Percentiles rank a stretch among this genome's conserved stretches.
Conservation (phyloP, 1,140 invertebrate species). For the Whitmania pigra region DNA sequence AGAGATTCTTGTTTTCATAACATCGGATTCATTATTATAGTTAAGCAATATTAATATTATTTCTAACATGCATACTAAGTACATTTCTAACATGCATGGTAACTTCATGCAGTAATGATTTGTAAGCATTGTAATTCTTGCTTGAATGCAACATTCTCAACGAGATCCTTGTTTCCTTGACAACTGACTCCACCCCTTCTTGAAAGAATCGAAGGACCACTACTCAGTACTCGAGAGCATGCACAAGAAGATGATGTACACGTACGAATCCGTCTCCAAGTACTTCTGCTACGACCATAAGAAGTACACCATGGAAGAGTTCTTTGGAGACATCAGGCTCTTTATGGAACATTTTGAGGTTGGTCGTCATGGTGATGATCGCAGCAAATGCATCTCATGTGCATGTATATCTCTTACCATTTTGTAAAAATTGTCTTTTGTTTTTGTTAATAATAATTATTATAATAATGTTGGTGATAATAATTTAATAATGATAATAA, state of each 20-base stretch:
- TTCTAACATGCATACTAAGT: too few relatives aligned
- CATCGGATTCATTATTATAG: too few relatives aligned
- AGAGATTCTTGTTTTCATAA: too few relatives aligned
- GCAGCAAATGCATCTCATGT: too few relatives aligned
- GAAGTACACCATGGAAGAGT: conserved; percentile 89
- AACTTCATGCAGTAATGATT: too few relatives aligned
- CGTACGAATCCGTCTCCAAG: conserved; percentile 71
- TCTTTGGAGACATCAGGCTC: conserved; percentile 83
- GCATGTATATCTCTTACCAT: too few relatives aligned
- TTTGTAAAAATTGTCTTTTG: too few relatives aligned
- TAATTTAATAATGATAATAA: too few relatives aligned
- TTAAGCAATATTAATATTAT: too few relatives aligned
- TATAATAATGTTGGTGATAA: too few relatives aligned
- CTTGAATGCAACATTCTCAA: not conserved
- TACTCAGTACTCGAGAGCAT: conserved; percentile 77
- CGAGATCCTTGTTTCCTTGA: not conserved
- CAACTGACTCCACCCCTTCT: conserved; percentile 45
- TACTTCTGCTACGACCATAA: conserved; percentile 83
- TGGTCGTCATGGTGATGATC: conserved; percentile 32
- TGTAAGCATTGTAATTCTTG: not conserved
- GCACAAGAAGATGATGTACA: conserved; percentile 78
- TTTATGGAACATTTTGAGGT: conserved; percentile 85
- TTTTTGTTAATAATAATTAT: too few relatives aligned
- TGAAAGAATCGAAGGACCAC: conserved; percentile 65
- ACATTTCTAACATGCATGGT: too few relatives aligned